Percentiles rank a stretch among this genome's conserved stretches.
Conservation (phyloP, 2,113 vertebrate species). For the Pseudonaja textilis region DNA sequence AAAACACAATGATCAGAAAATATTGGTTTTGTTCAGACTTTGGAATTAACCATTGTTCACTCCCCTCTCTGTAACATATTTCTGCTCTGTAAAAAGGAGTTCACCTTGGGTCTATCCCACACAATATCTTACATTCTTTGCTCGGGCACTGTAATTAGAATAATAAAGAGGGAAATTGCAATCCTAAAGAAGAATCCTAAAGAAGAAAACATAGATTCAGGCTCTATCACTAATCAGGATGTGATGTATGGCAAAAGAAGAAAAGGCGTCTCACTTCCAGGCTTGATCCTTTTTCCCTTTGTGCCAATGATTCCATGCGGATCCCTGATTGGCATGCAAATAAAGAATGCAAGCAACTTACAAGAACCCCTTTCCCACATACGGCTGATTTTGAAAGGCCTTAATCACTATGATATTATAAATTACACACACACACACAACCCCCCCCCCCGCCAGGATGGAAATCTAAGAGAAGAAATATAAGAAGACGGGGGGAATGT, state of each 20-base stretch:
- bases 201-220: not conserved
- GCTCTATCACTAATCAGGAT: not conserved
- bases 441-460: no score
- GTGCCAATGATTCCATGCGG: not conserved
- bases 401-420: not conserved
- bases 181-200: not conserved
- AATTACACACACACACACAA: not conserved
- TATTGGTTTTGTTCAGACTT: not conserved
- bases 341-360: not conserved
- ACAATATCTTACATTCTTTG: not conserved
- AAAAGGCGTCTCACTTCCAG: not conserved
- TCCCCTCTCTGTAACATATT: not conserved
- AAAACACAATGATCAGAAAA: not conserved
- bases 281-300: not conserved
- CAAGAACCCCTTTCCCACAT: not conserved
- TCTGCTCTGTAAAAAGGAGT: not conserved
- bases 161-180: not conserved
- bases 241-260: not conserved
- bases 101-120: not conserved
- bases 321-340: not conserved
- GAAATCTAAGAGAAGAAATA: not conserved
- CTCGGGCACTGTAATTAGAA: not conserved
- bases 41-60: not conserved
- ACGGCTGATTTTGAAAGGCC: not conserved
- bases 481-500: not conserved